Conservation (phyloP, 2,888 invertebrate species). For the Ochropleura plecta region DNA sequence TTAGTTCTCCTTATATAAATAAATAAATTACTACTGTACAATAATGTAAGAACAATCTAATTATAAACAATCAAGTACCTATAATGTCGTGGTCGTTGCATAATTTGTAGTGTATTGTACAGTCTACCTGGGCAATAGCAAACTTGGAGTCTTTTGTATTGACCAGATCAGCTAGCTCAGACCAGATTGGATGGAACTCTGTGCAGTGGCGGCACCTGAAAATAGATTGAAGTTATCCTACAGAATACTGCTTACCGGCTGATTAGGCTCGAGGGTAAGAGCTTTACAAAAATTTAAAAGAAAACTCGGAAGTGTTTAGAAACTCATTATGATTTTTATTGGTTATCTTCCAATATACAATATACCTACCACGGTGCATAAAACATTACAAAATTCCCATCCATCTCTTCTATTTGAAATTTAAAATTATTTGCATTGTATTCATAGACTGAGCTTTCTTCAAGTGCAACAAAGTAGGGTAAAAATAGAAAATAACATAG, state of each 20-base stretch:
- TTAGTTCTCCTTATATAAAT: too few relatives aligned
- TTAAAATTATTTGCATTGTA: slow-evolving; percentile 92
- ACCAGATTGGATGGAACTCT: slow-evolving; percentile 94
- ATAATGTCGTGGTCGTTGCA: slow-evolving; percentile 95
- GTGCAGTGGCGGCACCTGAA: slow-evolving; percentile 96
- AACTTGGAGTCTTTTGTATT: slow-evolving; percentile 92
- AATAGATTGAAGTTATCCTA: slow-evolving; percentile 27
- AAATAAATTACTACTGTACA: too few relatives aligned
- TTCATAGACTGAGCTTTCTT: slow-evolving; percentile 90
- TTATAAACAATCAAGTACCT: slow-evolving; percentile 77
- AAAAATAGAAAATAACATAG: slow-evolving; percentile 76
- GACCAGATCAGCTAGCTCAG: slow-evolving; percentile 93
- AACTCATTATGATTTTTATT: neutral
- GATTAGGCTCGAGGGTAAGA: neutral
- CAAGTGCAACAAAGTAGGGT: slow-evolving; percentile 92
- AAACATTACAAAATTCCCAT: slow-evolving; percentile 94
- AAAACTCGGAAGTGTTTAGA: neutral
- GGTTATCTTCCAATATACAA: neutral
- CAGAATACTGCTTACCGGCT: slow-evolving; percentile 1
- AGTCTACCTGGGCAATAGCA: slow-evolving; percentile 95
- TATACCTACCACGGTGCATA: slow-evolving; percentile 94
- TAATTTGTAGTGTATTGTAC: slow-evolving; percentile 92
- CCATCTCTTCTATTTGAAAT: slow-evolving; percentile 90
- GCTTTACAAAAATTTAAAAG: slow-evolving; percentile 3
- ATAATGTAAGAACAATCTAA: slow-evolving; percentile 11